Evolutionary conservation across 2,797 vertebrate genomes (phyloP), one percentile per base, ranked within the genome.

Genomic region (Hephaestus fuliginosus): DNA sequence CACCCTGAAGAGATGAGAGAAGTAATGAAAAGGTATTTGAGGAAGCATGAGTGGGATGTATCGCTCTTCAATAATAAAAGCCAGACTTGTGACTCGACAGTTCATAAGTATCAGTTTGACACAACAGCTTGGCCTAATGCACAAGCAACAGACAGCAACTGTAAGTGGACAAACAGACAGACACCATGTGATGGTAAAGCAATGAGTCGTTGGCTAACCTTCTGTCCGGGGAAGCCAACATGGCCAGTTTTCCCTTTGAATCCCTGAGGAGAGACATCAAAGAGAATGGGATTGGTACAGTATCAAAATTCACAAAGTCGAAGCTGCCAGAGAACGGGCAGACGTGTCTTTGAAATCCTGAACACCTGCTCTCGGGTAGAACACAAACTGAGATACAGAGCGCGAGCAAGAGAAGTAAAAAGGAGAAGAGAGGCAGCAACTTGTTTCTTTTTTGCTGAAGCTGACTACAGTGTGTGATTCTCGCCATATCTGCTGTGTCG

Each of bases 201-300:
- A 76, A 53, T n/a, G 71, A 71, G 77, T 48, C 36, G 60, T 65
- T 81, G 80, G 67, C 92, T 85, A 91, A 99, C 98, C 96, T 99
- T 99, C 2, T 93, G 95, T 88, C 98, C 98, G 0, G 98, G 98
- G 43, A 98, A 96, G 78, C 98, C 98, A 0, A 93, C 94, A 44
- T 99, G 98, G 51, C 98, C 98, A 0, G 96, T 95, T 92, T 97
- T 98, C 71, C 98, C 98, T 91, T 99, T 99, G 94, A 98, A 99
- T 81, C 98, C 98, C 98, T 99, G 93, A 57, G 85, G 93, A 84
- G 64, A 84, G 65, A 92, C 91, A 93, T 88, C 84, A 92, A 88
- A 91, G 73, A 88, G 84, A 85, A 86, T 74, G 65, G 46, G 78
- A 80, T 75, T 83, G 74, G 76, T 85, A 80, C 80, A 69, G 80